Evolutionary conservation across 2,113 vertebrate genomes (phyloP).

Genomic region (Cynocephalus volans): DNA sequence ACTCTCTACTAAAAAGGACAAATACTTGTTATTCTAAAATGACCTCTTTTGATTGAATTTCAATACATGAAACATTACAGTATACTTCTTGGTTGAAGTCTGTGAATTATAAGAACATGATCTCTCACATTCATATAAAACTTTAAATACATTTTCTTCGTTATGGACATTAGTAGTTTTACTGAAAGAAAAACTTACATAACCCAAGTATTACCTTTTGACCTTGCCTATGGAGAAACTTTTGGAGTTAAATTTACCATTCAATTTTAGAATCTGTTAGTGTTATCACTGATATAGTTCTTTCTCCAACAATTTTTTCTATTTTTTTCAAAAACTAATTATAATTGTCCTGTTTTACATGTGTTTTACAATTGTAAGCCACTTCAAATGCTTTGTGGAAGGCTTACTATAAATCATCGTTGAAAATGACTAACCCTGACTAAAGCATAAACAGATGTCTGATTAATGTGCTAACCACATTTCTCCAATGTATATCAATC

Average conservation of each 20-base stretch:
- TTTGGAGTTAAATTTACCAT: constrained; percentile 31
- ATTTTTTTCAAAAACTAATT: neutral
- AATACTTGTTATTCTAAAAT: constrained; percentile 35
- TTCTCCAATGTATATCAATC: constrained; percentile 40
- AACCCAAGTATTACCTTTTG: neutral
- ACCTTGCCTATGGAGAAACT: neutral
- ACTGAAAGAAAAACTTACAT: constrained; percentile 47
- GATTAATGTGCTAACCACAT: constrained; percentile 48
- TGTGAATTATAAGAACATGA: neutral
- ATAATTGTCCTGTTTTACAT: constrained; percentile 59
- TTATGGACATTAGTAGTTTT: constrained; percentile 28
- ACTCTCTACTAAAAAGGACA: constrained; percentile 21
- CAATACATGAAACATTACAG: neutral
- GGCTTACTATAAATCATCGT: constrained; percentile 57
- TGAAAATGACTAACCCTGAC: constrained; percentile 72
- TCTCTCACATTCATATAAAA: neutral
- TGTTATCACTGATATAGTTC: neutral
- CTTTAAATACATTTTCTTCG: constrained; percentile 54
- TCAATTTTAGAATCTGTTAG: constrained; percentile 51
- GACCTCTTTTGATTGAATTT: neutral
- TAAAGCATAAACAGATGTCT: constrained; percentile 67
- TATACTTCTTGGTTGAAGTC: neutral
- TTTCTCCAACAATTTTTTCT: neutral
- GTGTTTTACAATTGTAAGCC: constrained; percentile 55
- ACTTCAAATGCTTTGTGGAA: constrained; percentile 71